Base-by-base conservation (phyloP, 2,113 vertebrate species). In the Apistogramma diplotaenia region DNA sequence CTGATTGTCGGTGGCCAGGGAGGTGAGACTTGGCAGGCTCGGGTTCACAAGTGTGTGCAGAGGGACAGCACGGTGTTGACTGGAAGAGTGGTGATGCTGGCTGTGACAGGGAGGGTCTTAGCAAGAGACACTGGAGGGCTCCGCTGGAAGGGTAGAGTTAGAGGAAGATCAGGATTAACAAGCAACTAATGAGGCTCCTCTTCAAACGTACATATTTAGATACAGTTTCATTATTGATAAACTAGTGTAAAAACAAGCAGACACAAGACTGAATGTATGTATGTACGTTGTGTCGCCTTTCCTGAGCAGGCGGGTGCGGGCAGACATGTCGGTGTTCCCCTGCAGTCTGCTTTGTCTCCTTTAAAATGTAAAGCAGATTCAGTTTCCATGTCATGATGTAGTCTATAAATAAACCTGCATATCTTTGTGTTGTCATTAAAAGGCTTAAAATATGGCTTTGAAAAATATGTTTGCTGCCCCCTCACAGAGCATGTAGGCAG, bases 51-150 rank as follows among this genome's bases (percentile, higher is more conserved):
- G 73, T 3, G 80, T 75, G 1, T 96, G 94, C 0, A 91, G 92
- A 16, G 96, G 97, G 95, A 98, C 83, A 98, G 95, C 53, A 90
- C 98, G 0, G 97, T 97, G 88, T 93, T 99, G 86, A 99, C 93
- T 1, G 97, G 98, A 94, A 99, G 96, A 11, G 96, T 98, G 79
- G 96, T 97, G 93, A 99, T 94, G 91, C 89, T 97, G 89, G 98
- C 97, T 6, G 96, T 98, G 79, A 99, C 97, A 2, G 97, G 97
- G 80, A 95, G 93, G 91, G 96, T 96, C 94, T 98, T 99, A 70
- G 91, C 94, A 81, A 96, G 94, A 18, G 96, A 94, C 76, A 94
- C 92, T 11, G 95, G 94, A 54, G 96, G 92, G 57, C 98, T 96
- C 85, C 97, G 96, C 86, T 98, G 97, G 87, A 96, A 35, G 19